Evolutionary conservation across 2,888 invertebrate species (phyloP), one percentile per base, ranked within the genome.

Genomic region (Agrotis ipsilon): DNA sequence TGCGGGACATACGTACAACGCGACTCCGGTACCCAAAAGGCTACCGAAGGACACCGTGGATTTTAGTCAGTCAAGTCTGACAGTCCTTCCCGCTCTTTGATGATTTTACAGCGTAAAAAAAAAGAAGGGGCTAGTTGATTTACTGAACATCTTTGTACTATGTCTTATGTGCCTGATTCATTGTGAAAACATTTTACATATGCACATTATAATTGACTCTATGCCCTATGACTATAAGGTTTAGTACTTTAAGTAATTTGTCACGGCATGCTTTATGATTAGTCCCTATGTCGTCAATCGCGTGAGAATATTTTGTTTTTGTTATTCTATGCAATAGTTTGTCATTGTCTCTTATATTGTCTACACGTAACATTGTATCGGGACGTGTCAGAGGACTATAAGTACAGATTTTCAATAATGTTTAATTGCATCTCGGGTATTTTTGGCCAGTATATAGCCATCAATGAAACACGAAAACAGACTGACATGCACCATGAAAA

Each of bases 161-260:
- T 32, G 55, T 21, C 60, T 46, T 71, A 63, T 58, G 55, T n/a
- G 49, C 66, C 71, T 84, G 85, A 83, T 73, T 84, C 84, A 84
- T 75, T 57, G 51, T 64, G 48, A 51, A 83, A 85, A 75, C 59
- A 85, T 84, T 84, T 81, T 72, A 85, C 75, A 85, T 85, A 85
- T 85, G 83, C 78, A 75, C 74, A 76, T 78, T 66, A 77, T 62
- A 84, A 58, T 84, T 82, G 78, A 84, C 83, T 81, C 65, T 52
- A 32, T 66, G 75, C 62, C 76, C 80, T 77, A 67, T 58, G 61
- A 32, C 81, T 66, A 69, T 70, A 70, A 57, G 84, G 73, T 60
- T 24, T 70, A 39, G 27, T 52, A 61, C 62, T 68, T 52, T n/a
- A 21, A 43, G 59, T 45, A 62, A 76, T 55, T 55, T 46, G 18